A percentile compares a stretch with the other conserved stretches of the same genome.
Conservation (phyloP, 2,888 invertebrate species). For the Dryococelus australis region DNA sequence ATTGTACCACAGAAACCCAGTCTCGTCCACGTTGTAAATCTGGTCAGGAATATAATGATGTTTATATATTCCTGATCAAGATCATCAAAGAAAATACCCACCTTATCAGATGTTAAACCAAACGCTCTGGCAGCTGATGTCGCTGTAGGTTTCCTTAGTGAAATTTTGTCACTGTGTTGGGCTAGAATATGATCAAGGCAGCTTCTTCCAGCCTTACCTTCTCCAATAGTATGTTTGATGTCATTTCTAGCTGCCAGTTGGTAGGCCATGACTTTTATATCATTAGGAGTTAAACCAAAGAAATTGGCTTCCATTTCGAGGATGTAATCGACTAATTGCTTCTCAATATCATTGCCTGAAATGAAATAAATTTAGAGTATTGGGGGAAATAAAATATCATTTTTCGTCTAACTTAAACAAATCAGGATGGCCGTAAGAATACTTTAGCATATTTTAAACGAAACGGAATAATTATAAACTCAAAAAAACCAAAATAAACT, state of each 20-base stretch:
- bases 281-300: constrained; percentile 20
- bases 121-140: constrained; percentile 31
- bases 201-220: neutral
- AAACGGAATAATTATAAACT: too few species aligned
- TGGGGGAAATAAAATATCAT: neutral
- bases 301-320: too few species aligned
- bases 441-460: neutral
- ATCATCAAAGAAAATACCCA: constrained; percentile 30
- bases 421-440: neutral
- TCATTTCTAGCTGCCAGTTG: constrained; percentile 28
- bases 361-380: neutral
- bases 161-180: neutral
- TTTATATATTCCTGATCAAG: constrained; percentile 24
- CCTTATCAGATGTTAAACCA: constrained; percentile 34
- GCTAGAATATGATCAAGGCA: neutral
- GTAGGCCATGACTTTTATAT: constrained; percentile 21
- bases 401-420: too few species aligned
- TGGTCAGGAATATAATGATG: constrained; percentile 17
- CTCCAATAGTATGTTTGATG: constrained; percentile 25
- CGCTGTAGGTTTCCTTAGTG: constrained; percentile 23
- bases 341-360: constrained; percentile 28
- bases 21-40: constrained; percentile 34
- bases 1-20: constrained; percentile 34
- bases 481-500: too few species aligned
- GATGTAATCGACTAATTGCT: too few species aligned